Conservation (phyloP, 2,113 vertebrate species). For the Callithrix jacchus region DNA sequence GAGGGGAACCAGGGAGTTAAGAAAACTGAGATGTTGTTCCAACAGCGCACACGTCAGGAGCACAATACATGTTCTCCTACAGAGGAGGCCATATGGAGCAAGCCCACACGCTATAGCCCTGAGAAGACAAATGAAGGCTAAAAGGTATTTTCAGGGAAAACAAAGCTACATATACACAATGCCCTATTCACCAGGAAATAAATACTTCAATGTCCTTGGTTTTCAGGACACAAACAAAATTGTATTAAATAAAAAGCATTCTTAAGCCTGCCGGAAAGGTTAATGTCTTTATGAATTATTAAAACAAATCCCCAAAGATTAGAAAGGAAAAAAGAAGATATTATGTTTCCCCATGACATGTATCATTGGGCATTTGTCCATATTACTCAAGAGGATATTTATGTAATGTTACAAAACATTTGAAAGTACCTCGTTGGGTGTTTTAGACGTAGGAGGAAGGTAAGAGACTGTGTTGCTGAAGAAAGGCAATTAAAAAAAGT, state of each 20-base stretch:
- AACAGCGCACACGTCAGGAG: not conserved
- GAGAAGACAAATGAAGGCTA: not conserved
- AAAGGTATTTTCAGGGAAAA: conserved; percentile 39
- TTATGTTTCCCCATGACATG: conserved; percentile 24
- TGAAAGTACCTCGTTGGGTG: not conserved
- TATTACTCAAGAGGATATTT: conserved; percentile 9
- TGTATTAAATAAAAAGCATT: conserved; percentile 56
- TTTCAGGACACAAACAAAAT: conserved; percentile 59
- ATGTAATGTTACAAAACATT: conserved; percentile 30
- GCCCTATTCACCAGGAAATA: conserved; percentile 36
- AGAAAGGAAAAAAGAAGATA: not conserved
- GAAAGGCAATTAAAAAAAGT: not conserved
- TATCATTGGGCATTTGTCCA: conserved; percentile 18
- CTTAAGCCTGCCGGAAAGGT: conserved; percentile 57
- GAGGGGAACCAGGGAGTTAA: not conserved
- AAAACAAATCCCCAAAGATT: conserved; percentile 43
- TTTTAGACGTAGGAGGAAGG: not conserved
- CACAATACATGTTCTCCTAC: not conserved
- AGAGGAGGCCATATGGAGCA: not conserved
- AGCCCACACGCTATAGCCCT: not conserved
- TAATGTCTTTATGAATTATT: conserved; percentile 63
- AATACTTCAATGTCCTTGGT: conserved; percentile 39
- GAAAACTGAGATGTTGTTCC: not conserved
- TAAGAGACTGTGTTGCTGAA: not conserved
- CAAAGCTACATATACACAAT: conserved; percentile 35